Conservation (phyloP, 2,797 vertebrate species). For the Epinephelus awoara region DNA sequence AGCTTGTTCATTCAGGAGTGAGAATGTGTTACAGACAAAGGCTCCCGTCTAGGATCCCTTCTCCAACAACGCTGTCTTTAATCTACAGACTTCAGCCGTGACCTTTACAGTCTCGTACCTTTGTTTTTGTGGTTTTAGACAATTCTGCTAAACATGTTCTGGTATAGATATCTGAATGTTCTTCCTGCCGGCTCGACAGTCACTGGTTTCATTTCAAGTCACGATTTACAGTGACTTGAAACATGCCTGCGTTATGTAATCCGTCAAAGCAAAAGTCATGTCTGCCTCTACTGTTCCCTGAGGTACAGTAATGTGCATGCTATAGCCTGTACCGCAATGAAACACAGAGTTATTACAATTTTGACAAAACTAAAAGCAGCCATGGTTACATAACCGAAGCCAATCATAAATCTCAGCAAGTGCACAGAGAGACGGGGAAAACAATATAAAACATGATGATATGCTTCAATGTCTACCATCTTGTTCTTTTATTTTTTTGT, state of each 20-base stretch:
- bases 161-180: neutral
- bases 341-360: neutral
- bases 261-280: neutral
- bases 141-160: neutral
- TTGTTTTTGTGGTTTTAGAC: neutral
- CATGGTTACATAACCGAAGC: neutral
- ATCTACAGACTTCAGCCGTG: neutral
- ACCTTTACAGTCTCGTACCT: neutral
- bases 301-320: neutral
- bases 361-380: neutral
- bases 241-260: conserved; percentile 8
- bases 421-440: neutral
- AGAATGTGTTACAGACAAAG: conserved; percentile 18
- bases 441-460: neutral
- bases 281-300: neutral
- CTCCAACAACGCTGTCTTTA: neutral
- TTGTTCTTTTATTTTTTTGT: neutral
- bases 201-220: neutral
- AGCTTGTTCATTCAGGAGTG: conserved; percentile 27
- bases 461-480: no score
- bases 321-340: neutral
- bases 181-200: neutral
- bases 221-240: neutral
- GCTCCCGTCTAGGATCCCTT: neutral
- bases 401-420: neutral